Conservation (phyloP, 1,140 invertebrate genomes). For the Diprion similis region DNA sequence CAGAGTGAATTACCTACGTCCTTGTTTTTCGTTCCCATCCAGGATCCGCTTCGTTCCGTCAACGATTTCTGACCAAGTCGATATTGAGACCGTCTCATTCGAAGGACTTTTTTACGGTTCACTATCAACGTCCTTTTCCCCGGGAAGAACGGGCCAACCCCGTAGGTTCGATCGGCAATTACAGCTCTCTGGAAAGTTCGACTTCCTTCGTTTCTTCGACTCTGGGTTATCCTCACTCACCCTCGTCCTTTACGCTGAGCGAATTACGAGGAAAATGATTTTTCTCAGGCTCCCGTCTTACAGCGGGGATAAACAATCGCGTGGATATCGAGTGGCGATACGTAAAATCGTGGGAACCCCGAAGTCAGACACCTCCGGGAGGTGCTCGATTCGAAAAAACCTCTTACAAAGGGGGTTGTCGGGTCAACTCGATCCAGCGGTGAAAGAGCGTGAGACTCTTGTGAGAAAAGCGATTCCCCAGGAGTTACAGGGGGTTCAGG, state of each 20-base stretch:
- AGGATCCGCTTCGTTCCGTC: not conserved
- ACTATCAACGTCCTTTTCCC: not conserved
- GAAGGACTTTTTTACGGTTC: not conserved
- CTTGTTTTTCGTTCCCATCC: constrained; percentile 2
- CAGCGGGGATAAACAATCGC: no score
- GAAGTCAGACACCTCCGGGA: no score
- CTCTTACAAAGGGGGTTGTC: no score
- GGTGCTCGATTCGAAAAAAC: no score
- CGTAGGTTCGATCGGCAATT: not conserved
- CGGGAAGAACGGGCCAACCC: not conserved
- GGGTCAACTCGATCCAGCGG: no score
- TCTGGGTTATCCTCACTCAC: no score
- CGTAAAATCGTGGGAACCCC: no score
- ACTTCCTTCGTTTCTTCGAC: not conserved
- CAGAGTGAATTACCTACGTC: not conserved
- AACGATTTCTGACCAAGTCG: not conserved
- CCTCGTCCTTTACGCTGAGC: no score
- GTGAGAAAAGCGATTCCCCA: not conserved
- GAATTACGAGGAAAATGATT: no score
- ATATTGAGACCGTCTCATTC: not conserved
- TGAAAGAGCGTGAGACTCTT: no score
- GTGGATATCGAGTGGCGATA: no score
- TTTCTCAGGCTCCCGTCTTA: no score
- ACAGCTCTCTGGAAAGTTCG: not conserved
- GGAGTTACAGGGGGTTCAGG: not conserved